Conservation (phyloP, 2,888 invertebrate species). For the Arctia plantaginis region DNA sequence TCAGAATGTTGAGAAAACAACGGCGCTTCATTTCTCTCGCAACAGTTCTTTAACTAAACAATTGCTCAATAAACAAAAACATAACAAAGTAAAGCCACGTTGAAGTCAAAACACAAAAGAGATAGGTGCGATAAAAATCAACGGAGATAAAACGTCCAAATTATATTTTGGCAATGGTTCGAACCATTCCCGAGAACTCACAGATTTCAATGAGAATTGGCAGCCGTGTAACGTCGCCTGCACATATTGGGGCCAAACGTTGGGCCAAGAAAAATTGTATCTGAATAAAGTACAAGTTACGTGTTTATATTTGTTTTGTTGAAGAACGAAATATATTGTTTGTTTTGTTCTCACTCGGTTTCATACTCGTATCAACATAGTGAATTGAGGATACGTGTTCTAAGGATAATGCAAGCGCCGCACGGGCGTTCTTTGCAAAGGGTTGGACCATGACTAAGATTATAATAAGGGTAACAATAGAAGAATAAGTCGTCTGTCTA, state of each 20-base stretch:
- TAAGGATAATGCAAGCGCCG: not conserved
- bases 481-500: not conserved
- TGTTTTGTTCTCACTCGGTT: not conserved
- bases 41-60: conserved; percentile 3
- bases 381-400: not conserved
- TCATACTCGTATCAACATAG: not conserved
- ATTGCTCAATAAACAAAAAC: conserved; percentile 42
- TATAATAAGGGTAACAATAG: not conserved
- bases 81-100: conserved; percentile 45
- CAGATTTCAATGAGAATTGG: conserved; percentile 55
- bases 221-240: conserved; percentile 38
- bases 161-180: conserved; percentile 55
- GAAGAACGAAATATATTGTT: not conserved
- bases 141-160: conserved; percentile 55
- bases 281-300: conserved; percentile 23
- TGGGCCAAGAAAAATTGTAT: conserved; percentile 43
- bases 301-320: conserved; percentile 1
- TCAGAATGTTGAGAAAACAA: not conserved
- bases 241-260: conserved; percentile 47
- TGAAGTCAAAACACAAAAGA: conserved; percentile 47
- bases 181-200: conserved; percentile 29
- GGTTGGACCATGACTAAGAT: not conserved
- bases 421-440: not conserved
- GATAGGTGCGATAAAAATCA: conserved; percentile 54
- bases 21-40: not conserved